phyloP scores from a whole-genome alignment of 1,140 invertebrate species.

The Batillaria attramentaria region DNA sequence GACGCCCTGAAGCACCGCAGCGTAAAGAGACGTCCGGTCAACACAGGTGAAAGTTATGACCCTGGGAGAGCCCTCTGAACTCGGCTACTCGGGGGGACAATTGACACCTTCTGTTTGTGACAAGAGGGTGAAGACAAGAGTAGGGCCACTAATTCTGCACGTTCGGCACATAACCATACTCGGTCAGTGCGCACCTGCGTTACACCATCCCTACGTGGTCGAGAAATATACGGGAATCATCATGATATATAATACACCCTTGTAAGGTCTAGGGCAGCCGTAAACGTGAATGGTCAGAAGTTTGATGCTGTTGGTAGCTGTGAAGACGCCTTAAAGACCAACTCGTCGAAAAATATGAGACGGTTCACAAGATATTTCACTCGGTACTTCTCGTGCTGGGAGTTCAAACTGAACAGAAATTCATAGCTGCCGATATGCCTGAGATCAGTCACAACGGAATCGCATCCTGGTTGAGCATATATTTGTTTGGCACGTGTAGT shows the following conservation, averaged over 20 bases:
- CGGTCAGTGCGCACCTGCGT: background rate
- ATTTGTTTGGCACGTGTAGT: too few species aligned
- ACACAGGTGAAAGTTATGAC: background rate
- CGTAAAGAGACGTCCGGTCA: too few species aligned
- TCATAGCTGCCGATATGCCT: too few species aligned
- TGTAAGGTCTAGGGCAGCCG: background rate
- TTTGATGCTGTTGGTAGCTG: too few species aligned
- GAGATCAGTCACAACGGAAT: too few species aligned
- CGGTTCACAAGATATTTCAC: too few species aligned
- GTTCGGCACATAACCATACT: background rate
- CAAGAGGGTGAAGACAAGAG: background rate
- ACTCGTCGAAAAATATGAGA: too few species aligned
- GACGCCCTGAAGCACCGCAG: too few species aligned
- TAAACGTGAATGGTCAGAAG: background rate
- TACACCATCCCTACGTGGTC: background rate
- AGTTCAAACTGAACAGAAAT: too few species aligned
- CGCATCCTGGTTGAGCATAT: too few species aligned
- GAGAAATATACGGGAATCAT: background rate
- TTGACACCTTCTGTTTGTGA: conserved; percentile 10
- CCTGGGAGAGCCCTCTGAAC: background rate
- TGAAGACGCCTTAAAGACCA: too few species aligned
- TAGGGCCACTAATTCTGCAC: background rate
- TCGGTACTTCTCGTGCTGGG: too few species aligned
- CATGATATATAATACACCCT: background rate
- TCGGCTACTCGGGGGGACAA: background rate